Evolutionary conservation across 2,113 vertebrate genomes (phyloP), one percentile per base, ranked within the genome.

Genomic region (Sander vitreus): DNA sequence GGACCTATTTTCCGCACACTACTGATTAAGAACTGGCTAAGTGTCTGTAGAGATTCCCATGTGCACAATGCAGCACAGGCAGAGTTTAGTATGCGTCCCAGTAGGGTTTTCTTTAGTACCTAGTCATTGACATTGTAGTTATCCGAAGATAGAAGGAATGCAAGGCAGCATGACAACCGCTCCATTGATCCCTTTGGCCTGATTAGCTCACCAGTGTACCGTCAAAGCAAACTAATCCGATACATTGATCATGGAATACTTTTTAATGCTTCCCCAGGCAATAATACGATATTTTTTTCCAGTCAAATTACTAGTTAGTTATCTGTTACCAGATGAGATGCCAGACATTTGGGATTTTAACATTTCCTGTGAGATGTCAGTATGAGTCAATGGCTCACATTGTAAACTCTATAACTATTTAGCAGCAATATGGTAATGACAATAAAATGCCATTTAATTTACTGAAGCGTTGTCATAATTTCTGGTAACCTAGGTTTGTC

Each of bases 121-220:
- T 85, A 90, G 85, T 88, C 91, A 91, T 93, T 93, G 92, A 92
- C 91, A 89, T 89, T 87, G 90, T 88, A 88, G 86, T 93, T 93
- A 92, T 90, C 82, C 39, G 73, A 85, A 92, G 92, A 91, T 48
- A 73, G 85, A 88, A 83, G 83, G 64, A 87, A 81, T 47, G 76
- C 87, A 72, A 82, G 76, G 73, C 81, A 54, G 66, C 68, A 54
- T 91, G 90, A 91, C 91, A 87, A 73, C 76, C 66, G 21, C 80
- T 79, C 81, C 86, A 94, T 94, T 88, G 92, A 94, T 94, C 92
- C 90, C 86, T 81, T 85, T 78, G 85, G 90, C 89, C 89, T 90
- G 91, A 94, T 94, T 94, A 94, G 92, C 92, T 92, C 86, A 80
- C 90, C 88, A 86, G 84, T 82, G 87, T 88, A 86, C 69, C 59